Evolutionary conservation across 2,113 vertebrate species (phyloP).

Genomic region (Sakesphorus luctuosus): DNA sequence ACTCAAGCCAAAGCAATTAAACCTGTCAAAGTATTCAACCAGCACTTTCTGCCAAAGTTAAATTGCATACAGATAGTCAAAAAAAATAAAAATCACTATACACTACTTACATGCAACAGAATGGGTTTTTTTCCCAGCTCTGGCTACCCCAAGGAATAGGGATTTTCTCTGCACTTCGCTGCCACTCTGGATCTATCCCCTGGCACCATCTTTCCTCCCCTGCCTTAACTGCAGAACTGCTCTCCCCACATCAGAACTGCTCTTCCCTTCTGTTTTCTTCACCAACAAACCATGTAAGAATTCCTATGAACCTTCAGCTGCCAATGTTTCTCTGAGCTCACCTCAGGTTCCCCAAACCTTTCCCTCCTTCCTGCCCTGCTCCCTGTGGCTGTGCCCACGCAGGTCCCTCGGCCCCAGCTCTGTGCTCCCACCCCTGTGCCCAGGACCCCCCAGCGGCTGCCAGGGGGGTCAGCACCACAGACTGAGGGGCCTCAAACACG

Average conservation of each 20-base stretch:
- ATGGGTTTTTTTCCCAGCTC: background rate
- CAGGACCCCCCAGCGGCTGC: background rate
- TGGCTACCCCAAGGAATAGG: background rate
- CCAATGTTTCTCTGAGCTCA: background rate
- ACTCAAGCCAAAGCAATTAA: slow-evolving; percentile 65
- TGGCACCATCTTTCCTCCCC: background rate
- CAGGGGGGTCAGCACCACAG: background rate
- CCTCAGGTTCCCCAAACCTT: background rate
- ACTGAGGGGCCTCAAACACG: background rate
- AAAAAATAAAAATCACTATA: background rate
- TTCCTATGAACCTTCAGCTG: background rate
- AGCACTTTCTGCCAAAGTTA: slow-evolving; percentile 52
- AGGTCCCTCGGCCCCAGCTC: background rate
- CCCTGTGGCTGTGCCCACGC: background rate
- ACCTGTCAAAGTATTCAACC: slow-evolving; percentile 60
- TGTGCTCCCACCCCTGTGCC: background rate
- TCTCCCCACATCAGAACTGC: background rate
- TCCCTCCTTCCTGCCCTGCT: background rate
- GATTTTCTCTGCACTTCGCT: background rate
- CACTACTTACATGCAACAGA: background rate
- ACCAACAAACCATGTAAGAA: background rate
- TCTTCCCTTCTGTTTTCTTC: background rate
- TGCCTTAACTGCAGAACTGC: background rate
- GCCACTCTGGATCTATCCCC: background rate
- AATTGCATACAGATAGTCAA: background rate